Evolutionary conservation across 2,888 invertebrate genomes (phyloP).

Genomic region (Calameuta pallipes): DNA sequence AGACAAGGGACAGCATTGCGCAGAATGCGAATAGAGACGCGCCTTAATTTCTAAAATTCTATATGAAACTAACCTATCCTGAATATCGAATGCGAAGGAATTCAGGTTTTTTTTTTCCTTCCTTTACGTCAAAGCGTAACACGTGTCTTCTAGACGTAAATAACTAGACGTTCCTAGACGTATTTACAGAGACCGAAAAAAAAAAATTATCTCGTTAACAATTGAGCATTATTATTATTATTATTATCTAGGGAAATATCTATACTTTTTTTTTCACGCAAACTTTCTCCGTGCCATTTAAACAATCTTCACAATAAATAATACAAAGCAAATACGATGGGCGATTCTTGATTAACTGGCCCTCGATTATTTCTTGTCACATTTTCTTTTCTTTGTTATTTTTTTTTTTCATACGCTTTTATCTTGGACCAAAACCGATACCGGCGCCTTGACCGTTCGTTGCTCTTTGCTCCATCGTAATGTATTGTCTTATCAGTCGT

Average conservation of each 20-base stretch:
- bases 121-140: background rate
- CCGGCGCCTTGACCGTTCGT: conserved; percentile 52
- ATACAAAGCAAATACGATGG: conserved; percentile 22
- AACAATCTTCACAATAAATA: conserved; percentile 4
- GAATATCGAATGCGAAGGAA: background rate
- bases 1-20: background rate
- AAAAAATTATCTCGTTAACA: background rate
- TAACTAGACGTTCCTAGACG: background rate
- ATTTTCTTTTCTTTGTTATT: background rate
- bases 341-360: conserved; percentile 6
- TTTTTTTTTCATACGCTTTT: conserved; percentile 23
- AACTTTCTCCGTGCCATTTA: background rate
- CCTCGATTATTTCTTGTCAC: background rate
- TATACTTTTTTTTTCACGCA: background rate
- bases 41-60: background rate
- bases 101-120: background rate
- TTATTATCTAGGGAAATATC: background rate
- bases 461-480: conserved; percentile 83
- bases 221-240: background rate
- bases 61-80: background rate
- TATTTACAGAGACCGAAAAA: background rate
- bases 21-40: background rate
- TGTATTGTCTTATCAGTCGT: conserved; percentile 95
- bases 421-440: conserved; percentile 58
- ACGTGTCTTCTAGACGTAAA: background rate